phyloP scores from a whole-genome alignment of 2,797 vertebrate species.

The Characodon lateralis region DNA sequence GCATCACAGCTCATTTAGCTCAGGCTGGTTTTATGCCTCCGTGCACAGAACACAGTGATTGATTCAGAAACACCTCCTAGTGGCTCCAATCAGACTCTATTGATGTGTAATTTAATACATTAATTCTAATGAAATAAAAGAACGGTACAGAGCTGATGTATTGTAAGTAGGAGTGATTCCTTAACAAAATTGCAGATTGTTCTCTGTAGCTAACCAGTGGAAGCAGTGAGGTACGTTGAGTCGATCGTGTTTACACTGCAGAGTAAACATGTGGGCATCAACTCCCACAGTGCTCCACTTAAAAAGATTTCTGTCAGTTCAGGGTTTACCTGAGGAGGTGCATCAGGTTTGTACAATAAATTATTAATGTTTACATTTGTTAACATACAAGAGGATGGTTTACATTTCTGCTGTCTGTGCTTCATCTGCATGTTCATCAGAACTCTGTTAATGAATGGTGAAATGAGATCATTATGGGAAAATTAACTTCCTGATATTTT shows the following conservation, averaged over 20 bases:
- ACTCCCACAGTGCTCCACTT: background rate
- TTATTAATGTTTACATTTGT: background rate
- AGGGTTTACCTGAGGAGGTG: background rate
- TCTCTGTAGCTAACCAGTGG: background rate
- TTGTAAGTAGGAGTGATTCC: background rate
- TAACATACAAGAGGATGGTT: background rate
- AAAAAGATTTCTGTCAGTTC: background rate
- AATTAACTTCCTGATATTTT: background rate
- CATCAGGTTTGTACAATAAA: background rate
- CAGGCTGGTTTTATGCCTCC: background rate
- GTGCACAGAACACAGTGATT: background rate
- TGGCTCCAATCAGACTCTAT: slow-evolving; percentile 5
- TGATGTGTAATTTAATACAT: background rate
- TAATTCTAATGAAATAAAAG: background rate
- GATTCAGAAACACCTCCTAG: slow-evolving; percentile 3
- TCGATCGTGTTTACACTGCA: background rate
- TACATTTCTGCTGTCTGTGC: background rate
- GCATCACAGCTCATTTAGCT: background rate
- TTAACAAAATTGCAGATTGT: background rate
- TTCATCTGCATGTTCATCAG: slow-evolving; percentile 2
- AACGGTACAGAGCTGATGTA: background rate
- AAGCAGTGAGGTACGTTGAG: background rate
- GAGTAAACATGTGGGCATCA: background rate
- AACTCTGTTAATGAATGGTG: background rate
- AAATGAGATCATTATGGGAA: slow-evolving; percentile 22